Evolutionary conservation across 2,113 vertebrate genomes (phyloP).

Genomic region (Micromys minutus): DNA sequence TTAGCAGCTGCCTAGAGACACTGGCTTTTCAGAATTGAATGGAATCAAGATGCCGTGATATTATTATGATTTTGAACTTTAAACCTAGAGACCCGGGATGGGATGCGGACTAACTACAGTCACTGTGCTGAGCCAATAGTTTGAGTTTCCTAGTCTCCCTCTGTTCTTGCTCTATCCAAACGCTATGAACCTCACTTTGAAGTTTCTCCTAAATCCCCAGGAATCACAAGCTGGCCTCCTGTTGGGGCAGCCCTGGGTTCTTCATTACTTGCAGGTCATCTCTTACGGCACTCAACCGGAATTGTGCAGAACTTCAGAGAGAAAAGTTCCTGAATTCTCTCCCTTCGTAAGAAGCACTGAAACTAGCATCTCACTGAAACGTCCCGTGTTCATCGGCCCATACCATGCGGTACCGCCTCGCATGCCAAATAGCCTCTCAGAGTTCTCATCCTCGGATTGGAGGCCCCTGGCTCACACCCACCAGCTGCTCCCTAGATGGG

Average conservation of each 20-base stretch:
- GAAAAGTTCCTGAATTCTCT: neutral
- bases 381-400: neutral
- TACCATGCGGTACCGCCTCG: neutral
- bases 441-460: rapidly evolving
- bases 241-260: neutral
- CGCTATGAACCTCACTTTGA: neutral
- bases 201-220: neutral
- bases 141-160: neutral
- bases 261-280: neutral
- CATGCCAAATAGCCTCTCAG: neutral
- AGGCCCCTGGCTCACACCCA: neutral
- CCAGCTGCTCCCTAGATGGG: neutral
- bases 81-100: constrained; percentile 4
- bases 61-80: constrained; percentile 39
- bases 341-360: neutral
- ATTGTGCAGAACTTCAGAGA: neutral
- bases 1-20: neutral
- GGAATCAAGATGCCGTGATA: constrained; percentile 1
- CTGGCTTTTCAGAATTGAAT: constrained; percentile 28
- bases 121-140: neutral
- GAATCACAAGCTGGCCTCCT: neutral
- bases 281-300: neutral
- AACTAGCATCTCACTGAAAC: neutral
- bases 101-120: neutral
- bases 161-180: neutral